Evolutionary conservation across 1,140 invertebrate genomes (phyloP).

Genomic region (Probaryconus sp.): DNA sequence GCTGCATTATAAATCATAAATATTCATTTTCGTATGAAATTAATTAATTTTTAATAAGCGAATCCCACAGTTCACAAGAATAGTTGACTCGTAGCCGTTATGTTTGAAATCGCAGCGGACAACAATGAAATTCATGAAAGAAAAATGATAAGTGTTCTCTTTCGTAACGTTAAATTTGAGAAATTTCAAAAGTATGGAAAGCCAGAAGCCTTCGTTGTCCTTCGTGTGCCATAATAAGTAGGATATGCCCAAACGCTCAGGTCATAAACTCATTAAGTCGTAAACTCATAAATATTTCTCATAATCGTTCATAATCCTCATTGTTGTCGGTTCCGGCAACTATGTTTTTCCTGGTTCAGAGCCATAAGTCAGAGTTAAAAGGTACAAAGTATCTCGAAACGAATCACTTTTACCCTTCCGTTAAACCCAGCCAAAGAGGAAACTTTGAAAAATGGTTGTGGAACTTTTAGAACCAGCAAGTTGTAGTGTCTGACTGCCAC

Average conservation of each 20-base stretch:
- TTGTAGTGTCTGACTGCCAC: no score
- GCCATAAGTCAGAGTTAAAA: background rate
- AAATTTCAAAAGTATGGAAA: constrained; percentile 25
- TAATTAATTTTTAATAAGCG: constrained; percentile 44
- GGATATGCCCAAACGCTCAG: constrained; percentile 3
- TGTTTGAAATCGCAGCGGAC: constrained; percentile 36
- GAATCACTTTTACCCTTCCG: background rate
- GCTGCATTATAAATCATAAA: no score
- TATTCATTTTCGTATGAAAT: no score
- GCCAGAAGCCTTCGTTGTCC: constrained; percentile 13
- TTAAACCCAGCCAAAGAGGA: background rate
- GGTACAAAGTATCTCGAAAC: background rate
- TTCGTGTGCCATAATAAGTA: constrained; percentile 4
- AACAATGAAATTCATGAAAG: constrained; percentile 30
- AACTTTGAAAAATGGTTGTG: background rate
- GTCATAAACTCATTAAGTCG: constrained; percentile 47
- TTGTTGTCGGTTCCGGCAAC: constrained; percentile 13
- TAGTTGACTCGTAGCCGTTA: constrained; percentile 22
- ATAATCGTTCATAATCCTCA: constrained; percentile 57
- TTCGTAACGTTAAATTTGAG: constrained; percentile 24
- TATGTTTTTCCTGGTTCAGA: constrained; percentile 34
- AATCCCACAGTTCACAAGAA: constrained; percentile 51
- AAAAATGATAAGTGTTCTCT: constrained; percentile 42
- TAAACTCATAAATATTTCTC: constrained; percentile 61
- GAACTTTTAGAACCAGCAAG: no score